Percentiles rank a stretch among this genome's conserved stretches.
Conservation (phyloP, 2,888 invertebrate genomes). For the Latrodectus elegans region DNA sequence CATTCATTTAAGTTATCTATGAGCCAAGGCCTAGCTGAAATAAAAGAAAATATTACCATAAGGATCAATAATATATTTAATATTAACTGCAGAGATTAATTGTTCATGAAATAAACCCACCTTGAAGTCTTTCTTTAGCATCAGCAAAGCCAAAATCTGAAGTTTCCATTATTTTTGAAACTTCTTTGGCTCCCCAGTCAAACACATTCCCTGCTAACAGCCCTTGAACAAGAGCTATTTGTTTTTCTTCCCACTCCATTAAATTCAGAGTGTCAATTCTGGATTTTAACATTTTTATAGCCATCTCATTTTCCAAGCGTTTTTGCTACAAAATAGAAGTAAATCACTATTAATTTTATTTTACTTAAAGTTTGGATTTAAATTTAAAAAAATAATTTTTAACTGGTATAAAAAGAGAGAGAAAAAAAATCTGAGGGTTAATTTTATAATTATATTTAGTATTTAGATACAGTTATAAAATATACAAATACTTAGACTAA, state of each 20-base stretch:
- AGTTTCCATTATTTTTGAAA: slow-evolving; percentile 86
- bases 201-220: slow-evolving; percentile 89
- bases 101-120: slow-evolving; percentile 74
- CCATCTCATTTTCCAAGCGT: slow-evolving; percentile 87
- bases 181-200: slow-evolving; percentile 97
- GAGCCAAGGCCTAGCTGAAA: slow-evolving; percentile 88
- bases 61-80: neutral
- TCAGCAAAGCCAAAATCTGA: slow-evolving; percentile 86
- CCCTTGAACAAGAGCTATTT: slow-evolving; percentile 77
- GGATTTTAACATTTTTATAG: slow-evolving; percentile 82
- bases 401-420: too few species aligned
- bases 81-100: neutral
- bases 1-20: slow-evolving; percentile 90
- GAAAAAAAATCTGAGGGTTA: too few species aligned
- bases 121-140: slow-evolving; percentile 87
- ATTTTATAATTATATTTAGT: too few species aligned
- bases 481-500: too few species aligned
- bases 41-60: slow-evolving; percentile 16
- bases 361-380: too few species aligned
- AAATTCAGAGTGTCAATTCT: slow-evolving; percentile 83
- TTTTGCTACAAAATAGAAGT: slow-evolving; percentile 81
- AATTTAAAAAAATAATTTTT: too few species aligned
- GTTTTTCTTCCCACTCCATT: slow-evolving; percentile 77
- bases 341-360: too few species aligned
- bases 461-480: too few species aligned